phyloP scores from a whole-genome alignment of 2,888 invertebrate genomes.

The Dryocosmus kuriphilus region DNA sequence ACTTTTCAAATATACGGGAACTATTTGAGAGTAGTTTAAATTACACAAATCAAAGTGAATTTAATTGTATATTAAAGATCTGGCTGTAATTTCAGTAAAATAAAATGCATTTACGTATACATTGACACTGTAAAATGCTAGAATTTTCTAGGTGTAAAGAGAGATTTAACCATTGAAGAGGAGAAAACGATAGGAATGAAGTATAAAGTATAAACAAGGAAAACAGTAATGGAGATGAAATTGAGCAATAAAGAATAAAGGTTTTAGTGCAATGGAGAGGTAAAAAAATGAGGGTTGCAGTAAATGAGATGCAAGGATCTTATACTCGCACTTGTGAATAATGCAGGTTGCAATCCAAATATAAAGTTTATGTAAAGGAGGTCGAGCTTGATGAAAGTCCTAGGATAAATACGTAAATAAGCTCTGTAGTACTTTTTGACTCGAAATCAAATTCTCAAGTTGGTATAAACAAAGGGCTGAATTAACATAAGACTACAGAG shows the following conservation, averaged over 20 bases:
- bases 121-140: not conserved
- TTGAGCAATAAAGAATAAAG: not conserved
- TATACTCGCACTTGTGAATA: not conserved
- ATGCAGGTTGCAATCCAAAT: not conserved
- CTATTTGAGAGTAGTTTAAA: too few species aligned
- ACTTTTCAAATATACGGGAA: too few species aligned
- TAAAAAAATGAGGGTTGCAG: not conserved
- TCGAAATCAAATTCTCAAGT: not conserved
- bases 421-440: not conserved
- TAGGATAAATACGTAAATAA: too few species aligned
- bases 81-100: not conserved
- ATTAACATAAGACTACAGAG: too few species aligned
- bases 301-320: not conserved
- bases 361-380: too few species aligned
- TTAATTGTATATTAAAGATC: too few species aligned
- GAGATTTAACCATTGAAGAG: not conserved
- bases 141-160: not conserved
- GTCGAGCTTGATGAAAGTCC: too few species aligned
- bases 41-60: too few species aligned
- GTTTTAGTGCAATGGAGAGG: not conserved
- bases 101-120: not conserved
- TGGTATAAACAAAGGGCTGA: too few species aligned
- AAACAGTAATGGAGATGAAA: conserved; percentile 18
- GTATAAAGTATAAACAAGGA: not conserved
- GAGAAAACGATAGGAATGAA: not conserved